phyloP scores from a whole-genome alignment of 2,888 invertebrate genomes.

The Eretmocerus hayati region DNA sequence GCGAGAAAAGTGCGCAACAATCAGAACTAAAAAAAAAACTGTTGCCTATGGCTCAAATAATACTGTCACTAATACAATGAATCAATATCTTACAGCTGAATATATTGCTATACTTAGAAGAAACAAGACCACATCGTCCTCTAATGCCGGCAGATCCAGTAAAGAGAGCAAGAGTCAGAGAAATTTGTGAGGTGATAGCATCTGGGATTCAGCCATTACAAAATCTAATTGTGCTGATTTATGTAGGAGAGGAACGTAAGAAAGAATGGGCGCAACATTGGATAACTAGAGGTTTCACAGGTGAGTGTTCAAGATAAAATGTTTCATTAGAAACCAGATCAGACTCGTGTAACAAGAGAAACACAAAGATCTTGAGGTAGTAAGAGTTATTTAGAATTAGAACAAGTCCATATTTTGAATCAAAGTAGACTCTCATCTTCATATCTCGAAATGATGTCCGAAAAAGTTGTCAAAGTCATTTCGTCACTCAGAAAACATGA shows the following conservation, averaged over 20 bases:
- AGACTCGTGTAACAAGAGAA: too few relatives aligned
- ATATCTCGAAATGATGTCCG: too few relatives aligned
- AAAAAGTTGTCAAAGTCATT: too few relatives aligned
- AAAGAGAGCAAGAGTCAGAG: constrained; percentile 84
- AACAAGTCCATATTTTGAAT: too few relatives aligned
- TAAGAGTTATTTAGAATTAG: too few relatives aligned
- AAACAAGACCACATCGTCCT: constrained; percentile 77
- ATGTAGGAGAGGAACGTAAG: constrained; percentile 82
- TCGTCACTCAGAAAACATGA: too few relatives aligned
- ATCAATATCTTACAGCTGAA: constrained; percentile 53
- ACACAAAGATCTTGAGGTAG: too few relatives aligned
- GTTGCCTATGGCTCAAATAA: neutral
- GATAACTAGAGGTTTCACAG: constrained; percentile 79
- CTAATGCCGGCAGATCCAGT: constrained; percentile 84
- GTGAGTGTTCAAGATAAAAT: too few relatives aligned
- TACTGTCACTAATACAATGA: constrained; percentile 3
- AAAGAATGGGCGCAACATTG: constrained; percentile 91
- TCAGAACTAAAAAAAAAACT: neutral
- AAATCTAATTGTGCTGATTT: constrained; percentile 80
- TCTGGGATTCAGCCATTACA: constrained; percentile 96
- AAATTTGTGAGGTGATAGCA: constrained; percentile 86
- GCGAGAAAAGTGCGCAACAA: neutral
- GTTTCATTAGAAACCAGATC: too few relatives aligned
- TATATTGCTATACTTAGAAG: constrained; percentile 94
- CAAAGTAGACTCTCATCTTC: too few relatives aligned